Evolutionary conservation across 1,140 invertebrate genomes (phyloP), one percentile per base, ranked within the genome.

Genomic region (Euwallacea similis): DNA sequence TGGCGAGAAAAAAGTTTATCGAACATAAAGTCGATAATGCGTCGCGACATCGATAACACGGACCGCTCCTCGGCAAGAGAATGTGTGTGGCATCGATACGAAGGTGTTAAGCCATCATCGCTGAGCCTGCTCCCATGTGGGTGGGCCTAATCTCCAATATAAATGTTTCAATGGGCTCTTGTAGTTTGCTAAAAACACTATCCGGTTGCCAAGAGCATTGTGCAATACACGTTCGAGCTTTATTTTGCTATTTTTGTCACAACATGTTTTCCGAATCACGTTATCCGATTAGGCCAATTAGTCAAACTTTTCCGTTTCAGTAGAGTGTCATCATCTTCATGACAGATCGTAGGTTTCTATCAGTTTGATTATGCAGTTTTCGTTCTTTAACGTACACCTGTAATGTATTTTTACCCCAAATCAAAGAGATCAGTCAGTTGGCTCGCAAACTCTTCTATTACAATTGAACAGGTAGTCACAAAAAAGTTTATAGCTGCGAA

Each of bases 91-190:
- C 58, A 73, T 54, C 53, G 33, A 50, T 65, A n/a, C 44, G 53
- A 65, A 74, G 73, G 73, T 68, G 70, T 74, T 74, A 74, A 73
- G 55, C 69, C 69, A 71, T 71, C 69, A 71, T 64, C 69, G 47
- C 61, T 46, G 67, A 44, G 42, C 33, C n/a, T 61, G 60, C 15
- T 64, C 42, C 11, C 46, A 53, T 13, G 69, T 74, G 73, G 73
- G 73, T 74, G 73, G 73, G 63, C 73, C 65, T 74, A 71, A 74
- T 71, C 73, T 63, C 59, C 53, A 44, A 63, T 61, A 63, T 73
- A 73, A 70, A 69, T 73, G 70, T 72, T 72, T 72, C 70, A 72
- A 72, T 72, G 44, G 61, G 54, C 64, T 66, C 61, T 66, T 66
- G 70, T 66, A 69, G 70, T 64, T 47, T 47, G 50, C 54, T 58